Evolutionary conservation across 2,888 invertebrate species (phyloP).

Genomic region (Junonia oenone): DNA sequence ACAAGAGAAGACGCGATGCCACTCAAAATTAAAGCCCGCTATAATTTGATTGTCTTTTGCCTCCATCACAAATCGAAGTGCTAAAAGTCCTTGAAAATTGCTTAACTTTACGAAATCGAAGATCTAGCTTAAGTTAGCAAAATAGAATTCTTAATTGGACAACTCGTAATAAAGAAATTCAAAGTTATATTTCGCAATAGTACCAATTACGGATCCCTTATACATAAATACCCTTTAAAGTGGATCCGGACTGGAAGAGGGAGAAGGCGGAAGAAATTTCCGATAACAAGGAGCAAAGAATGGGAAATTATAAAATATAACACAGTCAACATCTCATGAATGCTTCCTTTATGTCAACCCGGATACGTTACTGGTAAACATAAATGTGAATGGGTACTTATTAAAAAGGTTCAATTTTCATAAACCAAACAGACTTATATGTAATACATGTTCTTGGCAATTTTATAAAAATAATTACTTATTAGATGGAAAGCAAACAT

Average conservation of each 20-base stretch:
- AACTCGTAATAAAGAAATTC: conserved; percentile 40
- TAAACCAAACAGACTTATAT: no score
- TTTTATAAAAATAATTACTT: no score
- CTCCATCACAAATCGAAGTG: conserved; percentile 38
- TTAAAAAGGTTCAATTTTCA: neutral
- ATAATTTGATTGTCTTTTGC: conserved; percentile 46
- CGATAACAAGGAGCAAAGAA: conserved; percentile 67
- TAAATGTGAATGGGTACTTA: neutral
- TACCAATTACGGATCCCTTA: conserved; percentile 70
- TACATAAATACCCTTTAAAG: conserved; percentile 70
- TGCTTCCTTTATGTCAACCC: conserved; percentile 48
- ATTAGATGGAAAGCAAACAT: neutral
- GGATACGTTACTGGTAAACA: conserved; percentile 20
- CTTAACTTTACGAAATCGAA: conserved; percentile 28
- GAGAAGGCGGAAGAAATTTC: conserved; percentile 67
- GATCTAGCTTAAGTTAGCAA: conserved; percentile 11
- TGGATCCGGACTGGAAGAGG: conserved; percentile 65
- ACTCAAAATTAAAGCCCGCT: conserved; percentile 55
- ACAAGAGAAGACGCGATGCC: conserved; percentile 52
- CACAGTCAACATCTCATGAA: conserved; percentile 40
- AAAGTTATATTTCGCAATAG: conserved; percentile 54
- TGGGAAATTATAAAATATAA: conserved; percentile 68
- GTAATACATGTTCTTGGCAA: no score
- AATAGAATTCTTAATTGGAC: conserved; percentile 17
- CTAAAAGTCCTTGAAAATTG: conserved; percentile 33